A percentile compares a stretch with the other conserved stretches of the same genome.
phyloP scores from a whole-genome alignment of 2,113 vertebrate species.

The Murina feae region DNA sequence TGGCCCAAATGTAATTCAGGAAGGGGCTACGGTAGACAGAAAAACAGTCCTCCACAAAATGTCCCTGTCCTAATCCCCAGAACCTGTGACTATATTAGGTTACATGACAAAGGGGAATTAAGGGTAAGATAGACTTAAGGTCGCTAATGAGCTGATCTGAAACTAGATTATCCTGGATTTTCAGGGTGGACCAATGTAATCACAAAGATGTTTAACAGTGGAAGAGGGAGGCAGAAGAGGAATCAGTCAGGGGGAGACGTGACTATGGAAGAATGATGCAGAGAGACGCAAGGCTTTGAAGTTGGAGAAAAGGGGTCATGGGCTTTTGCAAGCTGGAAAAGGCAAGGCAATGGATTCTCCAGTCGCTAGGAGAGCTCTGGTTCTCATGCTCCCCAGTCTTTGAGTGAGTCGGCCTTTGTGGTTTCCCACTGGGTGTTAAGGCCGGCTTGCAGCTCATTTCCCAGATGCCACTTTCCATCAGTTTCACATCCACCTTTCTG shows the following conservation, averaged over 20 bases:
- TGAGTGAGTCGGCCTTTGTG: neutral
- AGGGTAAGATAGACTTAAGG: neutral
- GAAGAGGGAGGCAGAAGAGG: neutral
- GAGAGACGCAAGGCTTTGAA: neutral
- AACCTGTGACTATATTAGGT: neutral
- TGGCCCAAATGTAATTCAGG: neutral
- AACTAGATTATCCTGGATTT: constrained; percentile 24
- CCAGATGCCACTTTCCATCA: constrained; percentile 40
- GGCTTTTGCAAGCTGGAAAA: neutral
- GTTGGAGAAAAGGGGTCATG: neutral
- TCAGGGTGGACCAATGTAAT: neutral
- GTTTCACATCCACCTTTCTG: constrained; percentile 19
- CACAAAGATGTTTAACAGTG: neutral
- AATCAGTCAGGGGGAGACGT: neutral
- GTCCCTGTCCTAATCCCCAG: neutral
- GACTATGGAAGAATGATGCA: neutral
- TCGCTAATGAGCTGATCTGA: neutral
- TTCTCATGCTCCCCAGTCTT: neutral
- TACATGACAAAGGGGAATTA: neutral
- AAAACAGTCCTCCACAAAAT: neutral
- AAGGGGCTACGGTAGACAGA: neutral
- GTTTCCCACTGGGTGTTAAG: neutral
- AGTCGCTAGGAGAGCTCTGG: neutral
- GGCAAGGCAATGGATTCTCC: neutral
- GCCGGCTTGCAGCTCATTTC: neutral